These are phyloP conservation scores for Epistrophe grossulariae DNA, from an alignment of 2,888 invertebrate species.

Conservation along the genomic window DNA sequence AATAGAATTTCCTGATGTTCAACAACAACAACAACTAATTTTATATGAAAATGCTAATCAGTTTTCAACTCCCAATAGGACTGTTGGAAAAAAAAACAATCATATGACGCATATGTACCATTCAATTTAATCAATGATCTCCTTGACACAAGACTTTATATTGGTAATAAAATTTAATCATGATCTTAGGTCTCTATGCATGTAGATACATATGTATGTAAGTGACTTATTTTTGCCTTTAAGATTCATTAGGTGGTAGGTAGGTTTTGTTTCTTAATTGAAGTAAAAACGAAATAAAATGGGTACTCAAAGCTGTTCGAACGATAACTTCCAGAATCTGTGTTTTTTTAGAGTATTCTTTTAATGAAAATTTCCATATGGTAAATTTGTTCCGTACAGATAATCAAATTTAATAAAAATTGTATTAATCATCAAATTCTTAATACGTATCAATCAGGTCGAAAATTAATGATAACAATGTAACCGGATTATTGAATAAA, in stretches of 20 bases:
- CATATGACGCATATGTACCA: conserved; percentile 16
- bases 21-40: conserved; percentile 9
- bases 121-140: conserved; percentile 52
- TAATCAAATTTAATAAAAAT: no score
- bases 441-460: no score
- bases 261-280: background rate
- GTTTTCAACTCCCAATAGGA: conserved; percentile 21
- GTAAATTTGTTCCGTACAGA: background rate
- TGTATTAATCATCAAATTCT: no score
- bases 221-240: conserved; percentile 47
- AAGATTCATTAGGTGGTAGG: conserved; percentile 15
- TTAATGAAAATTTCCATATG: background rate
- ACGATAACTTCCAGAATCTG: background rate
- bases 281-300: background rate
- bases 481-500: no score
- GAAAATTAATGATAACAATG: no score
- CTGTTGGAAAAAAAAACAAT: background rate
- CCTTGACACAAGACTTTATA: conserved; percentile 62
- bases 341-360: background rate
- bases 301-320: background rate
- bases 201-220: no score
- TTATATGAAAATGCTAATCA: conserved; percentile 31
- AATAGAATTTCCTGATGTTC: conserved; percentile 24
- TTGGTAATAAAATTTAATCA: conserved; percentile 60
- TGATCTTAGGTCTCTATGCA: conserved; percentile 26